Percentiles rank a stretch among this genome's conserved stretches.
Evolutionary conservation across 2,113 vertebrate genomes (phyloP).

Genomic region (Podilymbus podiceps): DNA sequence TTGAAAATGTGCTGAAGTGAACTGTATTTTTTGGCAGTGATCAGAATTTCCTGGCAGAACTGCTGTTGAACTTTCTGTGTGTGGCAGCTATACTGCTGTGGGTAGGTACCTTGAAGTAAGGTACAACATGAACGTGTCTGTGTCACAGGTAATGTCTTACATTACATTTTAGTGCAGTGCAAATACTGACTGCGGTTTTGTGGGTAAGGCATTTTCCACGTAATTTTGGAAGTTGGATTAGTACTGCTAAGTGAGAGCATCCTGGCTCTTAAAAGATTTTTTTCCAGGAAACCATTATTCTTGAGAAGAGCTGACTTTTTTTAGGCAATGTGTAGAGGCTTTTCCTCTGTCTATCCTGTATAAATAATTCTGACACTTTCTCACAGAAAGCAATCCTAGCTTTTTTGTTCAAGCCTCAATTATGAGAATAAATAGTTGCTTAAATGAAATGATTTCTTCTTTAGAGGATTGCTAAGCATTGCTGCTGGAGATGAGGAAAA

Average conservation of each 20-base stretch:
- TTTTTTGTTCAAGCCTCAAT: neutral
- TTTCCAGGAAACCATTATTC: neutral
- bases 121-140: neutral
- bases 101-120: neutral
- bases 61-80: neutral
- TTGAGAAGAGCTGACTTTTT: neutral
- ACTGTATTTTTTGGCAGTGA: neutral
- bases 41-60: rapidly evolving
- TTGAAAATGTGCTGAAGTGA: neutral
- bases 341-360: neutral
- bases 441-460: neutral
- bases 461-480: neutral
- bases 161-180: neutral
- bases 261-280: neutral
- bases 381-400: neutral
- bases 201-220: neutral
- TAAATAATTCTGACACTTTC: neutral
- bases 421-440: neutral
- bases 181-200: neutral
- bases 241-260: neutral
- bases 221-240: rapidly evolving
- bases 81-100: rapidly evolving
- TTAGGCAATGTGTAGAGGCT: rapidly evolving
- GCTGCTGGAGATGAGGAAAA: neutral
- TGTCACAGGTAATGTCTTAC: neutral